phyloP scores from a whole-genome alignment of 2,113 vertebrate species.

The Gila orcuttii region DNA sequence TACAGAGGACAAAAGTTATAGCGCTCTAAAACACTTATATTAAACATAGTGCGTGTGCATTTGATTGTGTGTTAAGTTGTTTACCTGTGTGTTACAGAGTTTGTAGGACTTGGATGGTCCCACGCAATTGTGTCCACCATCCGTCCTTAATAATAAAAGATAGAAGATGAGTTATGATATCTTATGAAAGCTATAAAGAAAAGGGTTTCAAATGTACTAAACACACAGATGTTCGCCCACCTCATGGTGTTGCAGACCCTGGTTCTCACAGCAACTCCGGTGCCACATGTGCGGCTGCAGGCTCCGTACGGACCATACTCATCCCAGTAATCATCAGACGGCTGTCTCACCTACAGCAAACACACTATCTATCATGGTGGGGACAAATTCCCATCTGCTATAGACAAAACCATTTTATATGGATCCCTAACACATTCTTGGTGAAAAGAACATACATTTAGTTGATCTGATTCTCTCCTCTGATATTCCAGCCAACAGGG shows the following conservation, averaged over 20 bases:
- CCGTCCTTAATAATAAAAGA: constrained; percentile 75
- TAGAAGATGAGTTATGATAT: neutral
- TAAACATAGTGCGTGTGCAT: neutral
- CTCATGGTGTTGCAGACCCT: constrained; percentile 68
- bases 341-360: constrained; percentile 53
- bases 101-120: constrained; percentile 81
- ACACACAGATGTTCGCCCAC: neutral
- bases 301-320: constrained; percentile 70
- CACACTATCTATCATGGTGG: neutral
- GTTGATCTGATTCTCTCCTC: neutral
- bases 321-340: constrained; percentile 68
- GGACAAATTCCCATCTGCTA: neutral
- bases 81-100: constrained; percentile 77
- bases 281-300: constrained; percentile 77
- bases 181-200: neutral
- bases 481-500: too few relatives aligned
- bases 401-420: neutral
- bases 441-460: neutral
- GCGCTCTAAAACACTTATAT: constrained; percentile 57
- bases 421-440: neutral
- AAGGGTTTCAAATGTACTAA: neutral
- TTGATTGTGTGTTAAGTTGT: constrained; percentile 8
- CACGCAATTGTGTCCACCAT: constrained; percentile 81
- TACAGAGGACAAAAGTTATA: constrained; percentile 25
- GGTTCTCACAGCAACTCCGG: constrained; percentile 69